Conservation (phyloP, 1,140 invertebrate genomes). For the Zaprionus capensis region DNA sequence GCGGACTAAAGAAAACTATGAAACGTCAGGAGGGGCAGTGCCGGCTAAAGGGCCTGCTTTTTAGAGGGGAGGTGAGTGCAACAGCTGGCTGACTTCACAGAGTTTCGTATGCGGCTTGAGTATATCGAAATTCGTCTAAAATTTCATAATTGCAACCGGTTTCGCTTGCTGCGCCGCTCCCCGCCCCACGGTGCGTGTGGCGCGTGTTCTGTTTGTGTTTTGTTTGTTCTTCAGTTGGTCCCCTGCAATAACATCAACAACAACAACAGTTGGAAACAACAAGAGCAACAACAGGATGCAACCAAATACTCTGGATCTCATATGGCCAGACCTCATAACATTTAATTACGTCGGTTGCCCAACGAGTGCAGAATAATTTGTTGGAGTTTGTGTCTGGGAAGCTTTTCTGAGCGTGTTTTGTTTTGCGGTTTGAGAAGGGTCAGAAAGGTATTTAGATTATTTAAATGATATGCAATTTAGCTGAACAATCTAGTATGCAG, state of each 20-base stretch:
- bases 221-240: conserved; percentile 18
- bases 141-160: conserved; percentile 57
- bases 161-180: conserved; percentile 1
- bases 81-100: conserved; percentile 42
- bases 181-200: conserved; percentile 17
- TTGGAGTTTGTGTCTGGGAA: neutral
- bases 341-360: conserved; percentile 38
- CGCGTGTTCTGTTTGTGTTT: conserved; percentile 23
- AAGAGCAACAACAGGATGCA: conserved; percentile 26
- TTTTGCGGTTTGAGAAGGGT: neutral
- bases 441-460: neutral
- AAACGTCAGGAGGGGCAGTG: neutral
- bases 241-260: neutral
- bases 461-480: neutral
- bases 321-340: conserved; percentile 47
- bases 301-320: conserved; percentile 45
- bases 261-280: neutral
- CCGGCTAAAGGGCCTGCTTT: neutral
- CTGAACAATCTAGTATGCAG: neutral
- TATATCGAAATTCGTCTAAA: conserved; percentile 55
- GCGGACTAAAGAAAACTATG: conserved; percentile 8
- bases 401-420: conserved; percentile 11
- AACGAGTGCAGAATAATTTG: conserved; percentile 7
- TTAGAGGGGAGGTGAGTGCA: neutral
- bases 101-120: conserved; percentile 36